A percentile compares a stretch with the other conserved stretches of the same genome.
These are phyloP conservation scores for Polyommatus iphigenia DNA, from an alignment of 2,888 invertebrate genomes.

Conservation along the genomic window DNA sequence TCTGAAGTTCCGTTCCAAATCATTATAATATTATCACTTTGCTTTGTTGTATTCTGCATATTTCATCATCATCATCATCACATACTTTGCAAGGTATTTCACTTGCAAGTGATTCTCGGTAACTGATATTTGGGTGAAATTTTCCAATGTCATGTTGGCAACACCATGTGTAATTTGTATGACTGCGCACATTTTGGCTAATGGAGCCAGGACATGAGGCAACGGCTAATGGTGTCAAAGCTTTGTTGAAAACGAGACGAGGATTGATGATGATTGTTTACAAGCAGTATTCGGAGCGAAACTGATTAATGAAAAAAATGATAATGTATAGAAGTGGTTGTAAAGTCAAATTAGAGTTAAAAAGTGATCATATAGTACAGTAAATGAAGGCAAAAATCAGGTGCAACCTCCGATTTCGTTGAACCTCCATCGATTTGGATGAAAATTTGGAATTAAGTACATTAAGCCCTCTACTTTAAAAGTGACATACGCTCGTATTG, in stretches of 20 bases:
- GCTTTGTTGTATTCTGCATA: too few relatives aligned
- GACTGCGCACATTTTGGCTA: background rate
- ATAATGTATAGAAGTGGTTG: background rate
- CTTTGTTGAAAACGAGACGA: background rate
- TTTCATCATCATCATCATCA: too few relatives aligned
- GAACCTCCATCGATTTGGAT: too few relatives aligned
- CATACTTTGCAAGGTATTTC: background rate
- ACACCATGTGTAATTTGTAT: background rate
- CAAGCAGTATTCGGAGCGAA: background rate
- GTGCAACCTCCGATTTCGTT: too few relatives aligned
- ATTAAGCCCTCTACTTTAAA: too few relatives aligned
- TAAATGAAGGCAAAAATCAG: too few relatives aligned
- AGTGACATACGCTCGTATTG: too few relatives aligned
- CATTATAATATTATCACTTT: too few relatives aligned
- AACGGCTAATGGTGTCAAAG: background rate
- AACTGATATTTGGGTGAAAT: background rate
- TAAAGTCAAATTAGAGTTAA: background rate
- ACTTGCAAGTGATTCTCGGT: background rate
- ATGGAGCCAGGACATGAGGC: background rate
- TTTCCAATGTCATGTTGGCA: background rate
- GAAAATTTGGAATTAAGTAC: too few relatives aligned
- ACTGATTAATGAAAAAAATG: background rate
- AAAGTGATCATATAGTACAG: too few relatives aligned
- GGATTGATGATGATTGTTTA: background rate
- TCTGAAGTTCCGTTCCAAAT: too few relatives aligned